phyloP scores from a whole-genome alignment of 2,113 vertebrate genomes.

The Tiliqua scincoides region DNA sequence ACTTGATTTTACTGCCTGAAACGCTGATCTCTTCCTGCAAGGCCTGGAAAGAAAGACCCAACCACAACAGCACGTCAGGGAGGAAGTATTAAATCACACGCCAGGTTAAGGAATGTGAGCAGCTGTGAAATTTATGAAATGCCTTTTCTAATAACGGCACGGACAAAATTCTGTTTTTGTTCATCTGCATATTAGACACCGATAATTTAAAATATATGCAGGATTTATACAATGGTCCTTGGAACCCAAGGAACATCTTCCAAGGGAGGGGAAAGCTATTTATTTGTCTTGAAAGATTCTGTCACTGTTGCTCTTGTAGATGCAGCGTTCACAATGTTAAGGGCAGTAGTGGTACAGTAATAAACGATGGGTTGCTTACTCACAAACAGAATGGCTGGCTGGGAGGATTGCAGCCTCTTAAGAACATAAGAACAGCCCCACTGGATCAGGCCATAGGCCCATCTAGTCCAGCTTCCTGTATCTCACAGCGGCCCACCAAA shows the following conservation, averaged over 20 bases:
- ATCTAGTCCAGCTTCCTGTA: too few species aligned
- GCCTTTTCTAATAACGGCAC: conserved; percentile 30
- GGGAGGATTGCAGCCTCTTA: too few species aligned
- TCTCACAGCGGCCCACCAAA: too few species aligned
- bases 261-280: too few species aligned
- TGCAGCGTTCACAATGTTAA: too few species aligned
- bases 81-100: conserved; percentile 52
- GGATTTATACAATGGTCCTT: conserved; percentile 5
- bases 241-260: conserved; percentile 16
- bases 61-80: background rate
- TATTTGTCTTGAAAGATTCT: too few species aligned
- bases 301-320: too few species aligned
- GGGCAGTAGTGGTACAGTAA: too few species aligned
- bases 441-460: too few species aligned
- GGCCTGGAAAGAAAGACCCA: conserved; percentile 76
- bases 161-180: conserved; percentile 32
- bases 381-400: too few species aligned
- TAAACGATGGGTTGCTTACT: too few species aligned
- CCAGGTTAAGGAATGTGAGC: conserved; percentile 19
- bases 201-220: conserved; percentile 24
- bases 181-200: conserved; percentile 39
- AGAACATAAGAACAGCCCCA: too few species aligned
- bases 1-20: conserved; percentile 88
- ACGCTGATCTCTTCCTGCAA: conserved; percentile 91
- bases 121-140: conserved; percentile 60